Evolutionary conservation across 1,140 invertebrate species (phyloP).

Genomic region (Heterodera carotae): DNA sequence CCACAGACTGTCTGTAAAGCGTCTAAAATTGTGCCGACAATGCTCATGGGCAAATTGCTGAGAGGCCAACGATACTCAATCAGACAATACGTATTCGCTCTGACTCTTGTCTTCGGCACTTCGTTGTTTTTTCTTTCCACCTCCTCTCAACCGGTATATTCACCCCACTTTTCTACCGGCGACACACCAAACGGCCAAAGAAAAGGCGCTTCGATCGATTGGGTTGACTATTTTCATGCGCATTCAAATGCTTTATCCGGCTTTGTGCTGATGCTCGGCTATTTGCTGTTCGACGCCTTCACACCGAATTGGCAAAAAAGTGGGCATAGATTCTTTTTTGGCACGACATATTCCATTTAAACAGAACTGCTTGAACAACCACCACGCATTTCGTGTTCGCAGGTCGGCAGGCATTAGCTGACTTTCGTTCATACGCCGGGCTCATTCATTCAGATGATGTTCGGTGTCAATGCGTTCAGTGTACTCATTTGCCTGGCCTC

Average conservation of each 20-base stretch:
- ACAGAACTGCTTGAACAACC: constrained; percentile 31
- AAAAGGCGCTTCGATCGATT: constrained; percentile 18
- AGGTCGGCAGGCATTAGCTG: not conserved
- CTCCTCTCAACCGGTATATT: not conserved
- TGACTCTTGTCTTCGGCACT: constrained; percentile 76
- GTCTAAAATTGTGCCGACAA: constrained; percentile 92
- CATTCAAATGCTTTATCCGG: constrained; percentile 76
- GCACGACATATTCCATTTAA: constrained; percentile 69
- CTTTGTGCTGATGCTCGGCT: constrained; percentile 80
- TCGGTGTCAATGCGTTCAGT: constrained; percentile 91
- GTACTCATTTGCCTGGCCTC: constrained; percentile 86
- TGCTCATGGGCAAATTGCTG: constrained; percentile 94
- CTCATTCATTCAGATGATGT: constrained; percentile 87
- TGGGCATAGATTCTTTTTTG: constrained; percentile 70
- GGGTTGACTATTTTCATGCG: constrained; percentile 52
- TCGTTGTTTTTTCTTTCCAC: constrained; percentile 75
- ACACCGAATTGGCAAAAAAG: constrained; percentile 96
- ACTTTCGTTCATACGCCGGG: no score
- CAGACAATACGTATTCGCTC: constrained; percentile 88
- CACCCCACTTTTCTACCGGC: not conserved
- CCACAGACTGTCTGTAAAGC: constrained; percentile 84
- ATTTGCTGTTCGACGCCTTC: constrained; percentile 94
- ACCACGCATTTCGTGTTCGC: not conserved
- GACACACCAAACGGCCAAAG: not conserved
- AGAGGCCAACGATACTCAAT: constrained; percentile 78